Percentiles rank a stretch among this genome's conserved stretches.
Evolutionary conservation across 64 coral and sea anemone genomes (phyloP).

Genomic region (Dendrophyllia cribrosa): DNA sequence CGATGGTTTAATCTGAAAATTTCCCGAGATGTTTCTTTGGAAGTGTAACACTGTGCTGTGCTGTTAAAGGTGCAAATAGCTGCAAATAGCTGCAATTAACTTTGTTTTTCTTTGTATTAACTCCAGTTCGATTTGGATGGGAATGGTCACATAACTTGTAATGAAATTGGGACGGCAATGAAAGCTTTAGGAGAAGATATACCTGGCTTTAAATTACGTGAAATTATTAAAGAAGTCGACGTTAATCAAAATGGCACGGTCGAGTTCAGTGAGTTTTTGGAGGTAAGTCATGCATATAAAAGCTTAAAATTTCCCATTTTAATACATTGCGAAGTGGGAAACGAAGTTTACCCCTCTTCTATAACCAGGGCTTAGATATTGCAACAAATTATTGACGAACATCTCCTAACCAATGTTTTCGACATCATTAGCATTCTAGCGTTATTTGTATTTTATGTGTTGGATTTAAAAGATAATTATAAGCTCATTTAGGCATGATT

Average conservation of each 20-base stretch:
- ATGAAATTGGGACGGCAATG: slow-evolving; percentile 50
- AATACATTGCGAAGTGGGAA: not conserved
- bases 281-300: slow-evolving; percentile 41
- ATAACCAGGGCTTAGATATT: too few relatives aligned
- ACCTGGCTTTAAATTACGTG: slow-evolving; percentile 86
- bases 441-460: not conserved
- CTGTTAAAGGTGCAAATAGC: not conserved
- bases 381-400: too few relatives aligned
- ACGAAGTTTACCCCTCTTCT: too few relatives aligned
- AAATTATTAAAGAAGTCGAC: slow-evolving; percentile 66
- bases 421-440: not conserved
- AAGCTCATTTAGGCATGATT: not conserved
- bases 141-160: slow-evolving; percentile 74
- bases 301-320: not conserved
- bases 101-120: slow-evolving; percentile 7
- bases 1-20: not conserved
- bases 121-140: slow-evolving; percentile 78
- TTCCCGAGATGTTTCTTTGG: not conserved
- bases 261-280: slow-evolving; percentile 89
- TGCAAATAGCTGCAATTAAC: slow-evolving; percentile 10
- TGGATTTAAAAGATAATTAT: not conserved
- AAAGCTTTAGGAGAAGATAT: slow-evolving; percentile 68
- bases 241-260: slow-evolving; percentile 73
- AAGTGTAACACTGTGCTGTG: too few relatives aligned
- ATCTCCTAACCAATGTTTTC: too few relatives aligned